Percentiles rank a stretch among this genome's conserved stretches.
Conservation (phyloP, 2,888 invertebrate genomes). For the Drosophila ustulata region DNA sequence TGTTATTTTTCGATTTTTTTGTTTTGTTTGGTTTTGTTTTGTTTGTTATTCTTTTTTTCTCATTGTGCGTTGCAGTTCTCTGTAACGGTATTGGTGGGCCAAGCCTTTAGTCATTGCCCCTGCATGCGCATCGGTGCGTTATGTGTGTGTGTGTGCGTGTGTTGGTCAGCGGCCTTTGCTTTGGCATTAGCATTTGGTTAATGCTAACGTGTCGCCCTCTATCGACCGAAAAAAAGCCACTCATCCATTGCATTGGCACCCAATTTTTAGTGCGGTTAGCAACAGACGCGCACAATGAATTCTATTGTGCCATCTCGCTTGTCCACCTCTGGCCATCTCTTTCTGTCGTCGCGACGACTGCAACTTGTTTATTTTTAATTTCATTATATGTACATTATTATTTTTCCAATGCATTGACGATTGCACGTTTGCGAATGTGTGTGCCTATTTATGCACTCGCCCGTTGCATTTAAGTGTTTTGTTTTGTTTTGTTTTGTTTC, state of each 20-base stretch:
- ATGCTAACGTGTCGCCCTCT: slow-evolving; percentile 66
- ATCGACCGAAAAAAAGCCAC: slow-evolving; percentile 51
- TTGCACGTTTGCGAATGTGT: slow-evolving; percentile 6
- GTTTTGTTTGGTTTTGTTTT: slow-evolving; percentile 23
- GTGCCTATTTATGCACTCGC: slow-evolving; percentile 61
- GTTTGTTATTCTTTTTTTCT: slow-evolving; percentile 43
- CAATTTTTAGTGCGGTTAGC: slow-evolving; percentile 72
- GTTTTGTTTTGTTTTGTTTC: slow-evolving; percentile 75
- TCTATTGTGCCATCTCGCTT: slow-evolving; percentile 29
- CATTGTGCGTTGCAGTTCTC: slow-evolving; percentile 47
- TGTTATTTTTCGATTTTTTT: slow-evolving; percentile 54
- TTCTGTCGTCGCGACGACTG: slow-evolving; percentile 15
- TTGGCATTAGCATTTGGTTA: slow-evolving; percentile 78
- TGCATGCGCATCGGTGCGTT: slow-evolving; percentile 6
- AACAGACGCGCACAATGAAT: slow-evolving; percentile 47
- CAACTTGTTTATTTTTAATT: slow-evolving; percentile 72
- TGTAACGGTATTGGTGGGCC: slow-evolving; percentile 65
- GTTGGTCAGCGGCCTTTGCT: slow-evolving; percentile 65
- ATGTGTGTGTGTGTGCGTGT: slow-evolving; percentile 9
- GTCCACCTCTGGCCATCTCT: slow-evolving; percentile 49
- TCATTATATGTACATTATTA: slow-evolving; percentile 72
- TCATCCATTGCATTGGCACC: slow-evolving; percentile 41
- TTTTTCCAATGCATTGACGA: slow-evolving; percentile 49
- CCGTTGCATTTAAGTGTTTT: slow-evolving; percentile 69
- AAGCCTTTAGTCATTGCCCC: slow-evolving; percentile 44